Conservation (phyloP, 2,797 vertebrate species). For the Tinamus major region DNA sequence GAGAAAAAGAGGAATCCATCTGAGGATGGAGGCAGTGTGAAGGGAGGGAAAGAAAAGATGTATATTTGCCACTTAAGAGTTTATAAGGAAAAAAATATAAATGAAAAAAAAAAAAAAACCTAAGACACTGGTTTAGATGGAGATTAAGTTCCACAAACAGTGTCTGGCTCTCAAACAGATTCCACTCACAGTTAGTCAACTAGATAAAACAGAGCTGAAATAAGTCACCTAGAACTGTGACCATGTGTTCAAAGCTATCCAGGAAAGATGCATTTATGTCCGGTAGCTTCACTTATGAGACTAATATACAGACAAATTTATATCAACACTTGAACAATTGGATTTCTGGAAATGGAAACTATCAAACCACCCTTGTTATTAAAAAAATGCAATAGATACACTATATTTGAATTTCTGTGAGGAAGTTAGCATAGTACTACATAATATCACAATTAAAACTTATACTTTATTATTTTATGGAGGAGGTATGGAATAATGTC, state of each 20-base stretch:
- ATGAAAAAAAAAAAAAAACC: neutral
- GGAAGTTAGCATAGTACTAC: neutral
- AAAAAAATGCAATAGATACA: neutral
- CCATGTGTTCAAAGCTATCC: neutral
- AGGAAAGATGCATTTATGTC: rapidly evolving
- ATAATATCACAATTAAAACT: neutral
- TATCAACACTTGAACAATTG: neutral
- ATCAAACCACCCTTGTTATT: neutral
- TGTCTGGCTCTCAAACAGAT: neutral
- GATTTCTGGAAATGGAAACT: neutral
- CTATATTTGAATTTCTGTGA: neutral
- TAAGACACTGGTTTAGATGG: neutral
- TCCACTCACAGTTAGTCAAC: neutral
- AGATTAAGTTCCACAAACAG: neutral
- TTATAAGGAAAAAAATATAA: neutral
- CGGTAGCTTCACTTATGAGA: neutral
- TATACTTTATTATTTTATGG: conserved; percentile 29
- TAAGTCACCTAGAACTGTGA: neutral
- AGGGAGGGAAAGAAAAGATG: neutral
- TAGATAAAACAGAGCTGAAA: neutral
- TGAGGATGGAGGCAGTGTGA: neutral
- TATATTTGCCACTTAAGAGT: rapidly evolving
- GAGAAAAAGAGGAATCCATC: neutral
- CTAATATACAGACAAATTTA: neutral
- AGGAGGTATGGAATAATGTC: neutral